These are phyloP conservation scores for Oscheius sp. DNA, from an alignment of 1,140 invertebrate species.

Conservation along the genomic window DNA sequence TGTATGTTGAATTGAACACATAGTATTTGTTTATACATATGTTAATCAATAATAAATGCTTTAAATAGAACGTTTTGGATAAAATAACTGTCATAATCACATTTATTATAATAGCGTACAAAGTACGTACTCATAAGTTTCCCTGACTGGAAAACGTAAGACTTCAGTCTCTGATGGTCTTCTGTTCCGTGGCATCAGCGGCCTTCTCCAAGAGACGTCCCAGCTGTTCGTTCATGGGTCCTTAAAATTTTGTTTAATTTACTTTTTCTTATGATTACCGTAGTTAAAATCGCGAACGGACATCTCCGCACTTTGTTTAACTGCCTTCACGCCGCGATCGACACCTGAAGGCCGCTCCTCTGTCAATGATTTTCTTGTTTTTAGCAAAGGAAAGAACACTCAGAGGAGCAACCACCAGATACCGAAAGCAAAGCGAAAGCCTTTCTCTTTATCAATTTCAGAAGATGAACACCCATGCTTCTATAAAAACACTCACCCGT, in stretches of 20 bases:
- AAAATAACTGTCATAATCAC: neutral
- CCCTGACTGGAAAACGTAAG: neutral
- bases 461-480: neutral
- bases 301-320: slow-evolving; percentile 29
- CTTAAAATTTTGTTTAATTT: slow-evolving; percentile 6
- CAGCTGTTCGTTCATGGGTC: slow-evolving; percentile 32
- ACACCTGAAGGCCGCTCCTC: slow-evolving; percentile 21
- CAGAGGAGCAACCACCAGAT: neutral
- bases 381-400: neutral
- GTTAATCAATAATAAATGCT: neutral
- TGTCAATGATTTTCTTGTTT: neutral
- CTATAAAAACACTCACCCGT: slow-evolving; percentile 34
- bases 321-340: slow-evolving; percentile 32
- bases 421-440: slow-evolving; percentile 6
- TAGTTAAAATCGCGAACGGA: slow-evolving; percentile 29
- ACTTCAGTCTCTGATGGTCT: slow-evolving; percentile 14
- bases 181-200: slow-evolving; percentile 27
- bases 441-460: neutral
- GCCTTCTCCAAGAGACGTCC: slow-evolving; percentile 31
- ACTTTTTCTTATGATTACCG: neutral
- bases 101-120: neutral
- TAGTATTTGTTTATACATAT: too few relatives aligned
- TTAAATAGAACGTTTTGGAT: neutral
- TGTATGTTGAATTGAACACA: too few relatives aligned
- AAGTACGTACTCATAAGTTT: slow-evolving; percentile 6